Percentiles rank a stretch among this genome's conserved stretches.
Conservation (phyloP, 2,888 invertebrate genomes). For the Drosophila longiperda region DNA sequence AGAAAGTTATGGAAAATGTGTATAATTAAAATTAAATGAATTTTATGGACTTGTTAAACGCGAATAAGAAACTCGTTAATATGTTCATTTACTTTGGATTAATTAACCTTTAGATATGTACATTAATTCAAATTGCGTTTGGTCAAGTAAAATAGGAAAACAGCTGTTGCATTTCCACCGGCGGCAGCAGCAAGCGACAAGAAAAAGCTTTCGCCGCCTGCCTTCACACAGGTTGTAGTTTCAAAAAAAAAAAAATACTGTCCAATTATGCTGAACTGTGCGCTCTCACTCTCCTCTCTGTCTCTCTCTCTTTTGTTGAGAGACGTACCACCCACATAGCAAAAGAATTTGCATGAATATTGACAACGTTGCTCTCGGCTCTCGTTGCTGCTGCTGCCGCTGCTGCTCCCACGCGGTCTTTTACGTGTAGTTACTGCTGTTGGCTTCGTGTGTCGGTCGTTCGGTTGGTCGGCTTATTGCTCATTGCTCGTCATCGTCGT, state of each 20-base stretch:
- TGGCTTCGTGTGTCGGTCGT: constrained; percentile 38
- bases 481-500: constrained; percentile 17
- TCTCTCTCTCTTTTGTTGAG: background rate
- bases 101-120: background rate
- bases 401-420: constrained; percentile 51
- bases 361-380: constrained; percentile 42
- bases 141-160: constrained; percentile 14
- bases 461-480: constrained; percentile 33
- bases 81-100: background rate
- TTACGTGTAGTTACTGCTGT: constrained; percentile 9
- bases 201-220: constrained; percentile 24
- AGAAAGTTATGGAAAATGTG: background rate
- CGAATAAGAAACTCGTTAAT: background rate
- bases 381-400: constrained; percentile 23
- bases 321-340: constrained; percentile 48
- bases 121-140: constrained; percentile 4
- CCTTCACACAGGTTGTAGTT: constrained; percentile 39
- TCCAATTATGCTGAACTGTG: constrained; percentile 16
- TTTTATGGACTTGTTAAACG: background rate
- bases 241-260: background rate
- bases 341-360: constrained; percentile 61
- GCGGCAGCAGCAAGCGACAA: constrained; percentile 13
- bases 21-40: background rate
- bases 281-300: constrained; percentile 9
- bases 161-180: constrained; percentile 42